Evolutionary conservation across 2,797 vertebrate genomes (phyloP).

Genomic region (Mus minutoides): DNA sequence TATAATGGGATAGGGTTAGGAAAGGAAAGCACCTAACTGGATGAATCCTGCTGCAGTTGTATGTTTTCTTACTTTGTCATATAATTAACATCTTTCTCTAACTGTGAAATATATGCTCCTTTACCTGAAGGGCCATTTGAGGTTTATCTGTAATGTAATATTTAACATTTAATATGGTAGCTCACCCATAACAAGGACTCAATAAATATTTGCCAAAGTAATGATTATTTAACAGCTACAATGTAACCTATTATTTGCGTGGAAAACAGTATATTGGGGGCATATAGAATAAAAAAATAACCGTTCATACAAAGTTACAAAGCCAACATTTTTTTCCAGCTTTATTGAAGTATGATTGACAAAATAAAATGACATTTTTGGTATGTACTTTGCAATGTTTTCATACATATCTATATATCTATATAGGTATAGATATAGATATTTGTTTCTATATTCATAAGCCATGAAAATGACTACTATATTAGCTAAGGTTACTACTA

Average conservation of each 20-base stretch:
- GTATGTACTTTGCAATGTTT: background rate
- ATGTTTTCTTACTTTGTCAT: background rate
- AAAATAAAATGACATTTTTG: background rate
- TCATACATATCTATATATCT: background rate
- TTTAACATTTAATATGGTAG: background rate
- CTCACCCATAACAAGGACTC: background rate
- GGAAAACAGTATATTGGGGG: background rate
- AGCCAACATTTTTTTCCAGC: background rate
- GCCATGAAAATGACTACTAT: background rate
- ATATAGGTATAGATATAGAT: too few species aligned
- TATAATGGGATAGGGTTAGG: background rate
- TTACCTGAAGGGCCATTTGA: background rate
- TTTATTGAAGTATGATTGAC: background rate
- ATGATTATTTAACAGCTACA: background rate
- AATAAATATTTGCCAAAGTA: conserved; percentile 36
- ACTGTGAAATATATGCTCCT: background rate
- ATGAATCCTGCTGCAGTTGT: background rate
- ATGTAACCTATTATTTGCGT: background rate
- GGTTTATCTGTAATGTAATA: background rate
- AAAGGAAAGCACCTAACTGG: background rate
- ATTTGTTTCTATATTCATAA: background rate
- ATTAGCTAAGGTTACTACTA: background rate
- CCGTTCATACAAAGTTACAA: conserved; percentile 45
- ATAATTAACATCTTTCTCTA: background rate
- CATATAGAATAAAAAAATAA: conserved; percentile 1